Base-by-base conservation (phyloP, 2,113 vertebrate species). In the Dolichotis patagonum region DNA sequence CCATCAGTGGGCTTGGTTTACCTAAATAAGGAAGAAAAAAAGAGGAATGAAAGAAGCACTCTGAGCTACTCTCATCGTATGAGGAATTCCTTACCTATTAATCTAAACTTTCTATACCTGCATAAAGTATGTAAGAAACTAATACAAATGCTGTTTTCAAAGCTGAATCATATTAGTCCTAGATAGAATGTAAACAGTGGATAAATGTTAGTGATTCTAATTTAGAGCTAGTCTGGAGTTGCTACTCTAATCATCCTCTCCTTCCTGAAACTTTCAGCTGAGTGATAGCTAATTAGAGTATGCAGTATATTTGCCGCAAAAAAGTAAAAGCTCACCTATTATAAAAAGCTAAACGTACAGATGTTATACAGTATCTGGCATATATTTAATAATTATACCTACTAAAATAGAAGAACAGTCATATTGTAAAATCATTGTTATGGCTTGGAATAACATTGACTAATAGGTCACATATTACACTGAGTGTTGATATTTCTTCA, bases 341-440 rank as follows among this genome's bases (percentile, higher is more conserved):
- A 93, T 82, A 84, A 93, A 73, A 93, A 93, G 14, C 26, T 80
- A 93, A 87, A 92, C 82, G 65, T 38, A 43, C 78, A 49, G 54
- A 56, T 16, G 86, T 94, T 93, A 52, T 93, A 85, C 30, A 94
- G 46, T 84, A 91, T 95, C 71, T 96, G 86, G 86, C 60, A 96
- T 60, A 73, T 93, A 96, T 93, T 91, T 93, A 95, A 89, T 91
- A 73, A 54, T 83, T 94, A 93, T 86, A 73, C 26, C 80, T 93
- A 91, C 28, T 88, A 86, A 93, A 92, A 87, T 52, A 93, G 86
- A 94, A 96, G 89, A 84, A 8, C 41, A 97, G 32, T 43, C 11
- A 96, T n/a, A n/a, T 65, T 93, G 95, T 82, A 91, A 96, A 97
- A 95, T n/a, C 26, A 83, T 97, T 80, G 75, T 90, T 77, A 81